A percentile compares a stretch with the other conserved stretches of the same genome.
Evolutionary conservation across 2,888 invertebrate species (phyloP).

Genomic region (Drosophila atroscutellata): DNA sequence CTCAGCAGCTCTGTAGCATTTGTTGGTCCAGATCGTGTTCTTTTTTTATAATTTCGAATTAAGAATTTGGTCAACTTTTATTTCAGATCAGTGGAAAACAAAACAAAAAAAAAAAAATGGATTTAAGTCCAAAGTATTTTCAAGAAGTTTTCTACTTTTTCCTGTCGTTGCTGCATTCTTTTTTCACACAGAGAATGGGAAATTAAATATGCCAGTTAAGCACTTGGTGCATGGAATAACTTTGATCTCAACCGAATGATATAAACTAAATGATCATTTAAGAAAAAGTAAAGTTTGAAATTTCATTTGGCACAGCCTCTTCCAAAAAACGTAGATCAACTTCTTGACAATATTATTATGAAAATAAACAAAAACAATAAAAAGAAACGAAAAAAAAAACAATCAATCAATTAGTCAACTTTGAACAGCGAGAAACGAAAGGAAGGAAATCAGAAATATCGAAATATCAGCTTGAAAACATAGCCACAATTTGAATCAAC

Average conservation of each 20-base stretch:
- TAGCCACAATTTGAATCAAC: conserved; percentile 2
- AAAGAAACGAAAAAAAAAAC: conserved; percentile 42
- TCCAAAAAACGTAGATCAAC: conserved; percentile 98
- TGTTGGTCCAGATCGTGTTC: conserved; percentile 71
- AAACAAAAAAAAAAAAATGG: conserved; percentile 29
- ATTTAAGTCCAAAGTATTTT: conserved; percentile 73
- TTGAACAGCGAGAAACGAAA: conserved; percentile 20
- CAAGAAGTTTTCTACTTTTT: conserved; percentile 84
- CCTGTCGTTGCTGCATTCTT: conserved; percentile 25
- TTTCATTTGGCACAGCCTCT: conserved; percentile 89
- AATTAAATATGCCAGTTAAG: conserved; percentile 7
- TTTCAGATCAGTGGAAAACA: conserved; percentile 30
- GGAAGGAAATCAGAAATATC: conserved; percentile 7
- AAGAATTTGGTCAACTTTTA: conserved; percentile 16
- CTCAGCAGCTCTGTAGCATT: conserved; percentile 57
- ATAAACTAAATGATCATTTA: conserved; percentile 43
- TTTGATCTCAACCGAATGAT: conserved; percentile 6
- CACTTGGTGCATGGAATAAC: background rate
- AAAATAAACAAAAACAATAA: conserved; percentile 40
- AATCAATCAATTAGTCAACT: conserved; percentile 7
- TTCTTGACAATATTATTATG: conserved; percentile 89
- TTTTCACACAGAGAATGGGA: conserved; percentile 1
- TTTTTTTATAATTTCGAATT: conserved; percentile 41
- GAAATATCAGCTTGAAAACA: conserved; percentile 4
- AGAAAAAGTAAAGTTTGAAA: conserved; percentile 61